A percentile compares a stretch with the other conserved stretches of the same genome.
Conservation (phyloP, 2,113 vertebrate species). For the Passer montanus region DNA sequence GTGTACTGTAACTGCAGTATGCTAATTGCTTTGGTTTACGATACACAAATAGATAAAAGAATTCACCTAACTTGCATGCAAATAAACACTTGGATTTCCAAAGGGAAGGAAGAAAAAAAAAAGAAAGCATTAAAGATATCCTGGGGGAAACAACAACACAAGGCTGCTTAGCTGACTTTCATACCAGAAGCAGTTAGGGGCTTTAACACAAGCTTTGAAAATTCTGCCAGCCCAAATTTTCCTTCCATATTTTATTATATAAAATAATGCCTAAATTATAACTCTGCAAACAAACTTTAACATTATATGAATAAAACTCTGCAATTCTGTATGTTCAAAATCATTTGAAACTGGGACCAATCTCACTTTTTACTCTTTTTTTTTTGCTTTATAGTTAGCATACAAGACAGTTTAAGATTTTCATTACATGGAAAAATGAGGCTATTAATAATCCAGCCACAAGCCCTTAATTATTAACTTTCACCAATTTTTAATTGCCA, state of each 20-base stretch:
- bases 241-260: constrained; percentile 29
- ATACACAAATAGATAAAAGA: constrained; percentile 71
- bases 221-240: constrained; percentile 50
- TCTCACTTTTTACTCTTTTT: neutral
- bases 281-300: constrained; percentile 6
- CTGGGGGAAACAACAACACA: constrained; percentile 71
- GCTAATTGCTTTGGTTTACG: constrained; percentile 65
- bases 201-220: constrained; percentile 52
- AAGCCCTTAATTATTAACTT: constrained; percentile 42
- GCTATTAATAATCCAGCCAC: constrained; percentile 27
- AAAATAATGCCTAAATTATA: constrained; percentile 27
- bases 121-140: constrained; percentile 65
- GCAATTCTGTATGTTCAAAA: neutral
- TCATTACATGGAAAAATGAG: constrained; percentile 33
- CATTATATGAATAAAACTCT: neutral
- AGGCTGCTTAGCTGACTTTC: constrained; percentile 64
- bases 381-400: neutral
- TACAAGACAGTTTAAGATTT: constrained; percentile 1
- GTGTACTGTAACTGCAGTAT: constrained; percentile 57
- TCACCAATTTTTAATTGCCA: neutral
- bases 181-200: constrained; percentile 65
- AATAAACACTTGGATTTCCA: constrained; percentile 66
- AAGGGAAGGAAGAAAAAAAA: constrained; percentile 26
- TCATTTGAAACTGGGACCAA: neutral
- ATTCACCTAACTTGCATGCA: constrained; percentile 65